Base-by-base conservation (phyloP, 2,888 invertebrate species). In the Erynnis tages region DNA sequence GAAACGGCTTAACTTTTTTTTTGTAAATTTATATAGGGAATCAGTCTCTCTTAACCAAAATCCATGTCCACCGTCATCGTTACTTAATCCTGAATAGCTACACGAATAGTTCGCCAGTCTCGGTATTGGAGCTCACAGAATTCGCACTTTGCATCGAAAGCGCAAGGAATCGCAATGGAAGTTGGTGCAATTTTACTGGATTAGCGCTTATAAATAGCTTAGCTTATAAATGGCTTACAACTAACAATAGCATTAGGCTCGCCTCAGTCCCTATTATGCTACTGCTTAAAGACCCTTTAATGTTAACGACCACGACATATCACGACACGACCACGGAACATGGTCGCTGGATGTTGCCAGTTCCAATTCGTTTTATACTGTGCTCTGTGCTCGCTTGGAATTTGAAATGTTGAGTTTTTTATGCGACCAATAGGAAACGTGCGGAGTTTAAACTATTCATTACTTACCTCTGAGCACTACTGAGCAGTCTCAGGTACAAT, bases 161-260 rank as follows among this genome's bases (percentile, higher is more conserved):
- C 53, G 30, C 38, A 10, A 25, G 53, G 53, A 30, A 32, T 40
- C 4, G 37, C 53, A 40, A 38, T 44, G 45, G 45, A 45, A 38
- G 50, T 52, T 52, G 44, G 43, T 16, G 50, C 50, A 52, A 52
- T 52, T 52, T 52, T 52, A 52, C 50, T 44, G 50, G 50, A 52
- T 52, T 52, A 52, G 27, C 35, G 43, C 50, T 37, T 44, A 52
- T 52, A 44, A 52, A 52, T 44, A 37, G 50, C 50, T 44, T 44
- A 44, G 35, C 29, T 21, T 11, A 27, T 35, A 35, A 35, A 35
- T 35, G 17, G 35, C 35, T 17, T 35, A 44, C 37, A 43, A 52
- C 50, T 52, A 52, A 52, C 50, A 52, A 52, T 52, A 52, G 50
- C 50, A 52, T 52, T 52, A 52, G 50, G 25, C 35, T 37, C 44